These are phyloP conservation scores for Nannobrachium achirus DNA, from an alignment of 2,113 vertebrate species.

Conservation along the genomic window DNA sequence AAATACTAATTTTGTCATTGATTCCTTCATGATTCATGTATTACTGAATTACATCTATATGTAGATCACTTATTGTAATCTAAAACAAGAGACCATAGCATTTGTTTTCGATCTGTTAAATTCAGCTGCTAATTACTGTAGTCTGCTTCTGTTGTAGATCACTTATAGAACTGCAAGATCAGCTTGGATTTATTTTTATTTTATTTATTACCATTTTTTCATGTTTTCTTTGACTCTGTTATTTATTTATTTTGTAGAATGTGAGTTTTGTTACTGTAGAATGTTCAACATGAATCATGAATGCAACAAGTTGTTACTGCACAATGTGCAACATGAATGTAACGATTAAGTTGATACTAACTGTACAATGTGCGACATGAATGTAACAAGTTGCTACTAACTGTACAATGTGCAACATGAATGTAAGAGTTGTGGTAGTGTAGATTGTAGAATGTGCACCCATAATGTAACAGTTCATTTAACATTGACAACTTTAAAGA, in stretches of 20 bases:
- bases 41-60: slow-evolving; percentile 1
- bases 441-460: no score
- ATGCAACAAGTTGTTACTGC: no score
- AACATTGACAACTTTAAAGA: slow-evolving; percentile 4
- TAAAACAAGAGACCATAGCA: neutral
- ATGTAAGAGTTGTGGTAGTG: no score
- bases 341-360: no score
- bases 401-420: no score
- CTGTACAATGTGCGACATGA: no score
- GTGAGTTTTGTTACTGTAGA: neutral
- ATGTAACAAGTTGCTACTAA: no score
- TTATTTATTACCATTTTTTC: slow-evolving; percentile 34
- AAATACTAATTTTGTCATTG: neutral
- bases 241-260: slow-evolving; percentile 23
- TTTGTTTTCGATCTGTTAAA: slow-evolving; percentile 22
- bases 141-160: neutral
- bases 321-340: no score
- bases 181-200: neutral
- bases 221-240: neutral
- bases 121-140: slow-evolving; percentile 22
- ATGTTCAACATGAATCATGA: no score
- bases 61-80: slow-evolving; percentile 5
- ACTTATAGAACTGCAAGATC: neutral
- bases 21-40: slow-evolving; percentile 1
- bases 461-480: slow-evolving; percentile 5